These are phyloP conservation scores for Dipodomys stephensi DNA, from an alignment of 2,113 vertebrate species.

Conservation along the genomic window DNA sequence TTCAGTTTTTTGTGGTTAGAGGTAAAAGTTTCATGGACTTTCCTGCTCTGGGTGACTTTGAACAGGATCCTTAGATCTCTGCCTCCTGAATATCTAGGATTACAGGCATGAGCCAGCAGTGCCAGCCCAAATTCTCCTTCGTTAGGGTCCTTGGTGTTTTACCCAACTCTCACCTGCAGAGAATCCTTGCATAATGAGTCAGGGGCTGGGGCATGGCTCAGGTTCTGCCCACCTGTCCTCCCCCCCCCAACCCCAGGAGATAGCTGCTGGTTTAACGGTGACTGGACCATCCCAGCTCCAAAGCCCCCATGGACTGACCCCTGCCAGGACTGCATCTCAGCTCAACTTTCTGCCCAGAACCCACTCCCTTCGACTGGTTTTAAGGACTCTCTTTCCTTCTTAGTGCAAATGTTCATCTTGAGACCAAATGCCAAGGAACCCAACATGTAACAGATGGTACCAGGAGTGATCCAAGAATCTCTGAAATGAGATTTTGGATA, in stretches of 20 bases:
- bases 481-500: constrained; percentile 16
- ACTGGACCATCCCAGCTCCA: neutral
- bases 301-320: neutral
- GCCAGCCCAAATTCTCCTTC: neutral
- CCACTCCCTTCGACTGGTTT: neutral
- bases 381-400: neutral
- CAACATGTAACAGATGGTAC: neutral
- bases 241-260: too few species aligned
- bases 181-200: too few species aligned
- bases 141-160: neutral
- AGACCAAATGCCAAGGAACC: neutral
- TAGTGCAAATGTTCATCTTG: neutral
- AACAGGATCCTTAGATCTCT: too few species aligned
- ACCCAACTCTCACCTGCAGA: too few species aligned
- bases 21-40: too few species aligned
- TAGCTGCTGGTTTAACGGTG: too few species aligned
- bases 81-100: too few species aligned
- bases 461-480: neutral
- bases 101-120: too few species aligned
- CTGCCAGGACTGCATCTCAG: accelerated
- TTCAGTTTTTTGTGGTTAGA: too few species aligned
- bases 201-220: too few species aligned
- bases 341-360: neutral
- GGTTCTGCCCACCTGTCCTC: too few species aligned
- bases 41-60: too few species aligned